Conservation (phyloP, 1,140 invertebrate genomes). For the Tetramorium alpestre region DNA sequence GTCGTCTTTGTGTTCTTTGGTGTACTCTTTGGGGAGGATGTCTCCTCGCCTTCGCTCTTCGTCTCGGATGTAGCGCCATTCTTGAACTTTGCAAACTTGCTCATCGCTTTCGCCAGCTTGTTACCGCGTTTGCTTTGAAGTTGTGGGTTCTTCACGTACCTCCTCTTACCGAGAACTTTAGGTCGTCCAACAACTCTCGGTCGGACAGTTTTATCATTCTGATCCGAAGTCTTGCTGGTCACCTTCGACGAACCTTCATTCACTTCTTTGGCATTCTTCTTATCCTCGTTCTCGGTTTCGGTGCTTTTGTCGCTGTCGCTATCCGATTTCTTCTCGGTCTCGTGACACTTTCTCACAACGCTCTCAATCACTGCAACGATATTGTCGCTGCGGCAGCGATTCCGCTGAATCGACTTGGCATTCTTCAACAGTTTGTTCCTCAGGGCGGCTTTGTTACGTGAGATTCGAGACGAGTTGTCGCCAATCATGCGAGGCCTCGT, state of each 20-base stretch:
- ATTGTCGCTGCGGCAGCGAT: slow-evolving; percentile 79
- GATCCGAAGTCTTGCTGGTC: background rate
- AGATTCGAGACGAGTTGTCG: slow-evolving; percentile 74
- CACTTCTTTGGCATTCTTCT: slow-evolving; percentile 47
- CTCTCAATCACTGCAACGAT: slow-evolving; percentile 78
- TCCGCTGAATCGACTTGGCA: slow-evolving; percentile 82
- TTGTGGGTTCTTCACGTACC: slow-evolving; percentile 71
- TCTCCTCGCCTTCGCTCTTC: slow-evolving; percentile 18
- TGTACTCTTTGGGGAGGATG: slow-evolving; percentile 8
- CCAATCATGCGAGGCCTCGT: slow-evolving; percentile 73
- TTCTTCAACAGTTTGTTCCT: slow-evolving; percentile 83
- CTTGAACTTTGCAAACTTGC: slow-evolving; percentile 14
- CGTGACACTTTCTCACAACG: slow-evolving; percentile 70
- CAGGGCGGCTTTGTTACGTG: slow-evolving; percentile 79
- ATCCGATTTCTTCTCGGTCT: slow-evolving; percentile 51
- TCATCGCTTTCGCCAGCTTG: background rate
- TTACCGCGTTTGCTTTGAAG: slow-evolving; percentile 6
- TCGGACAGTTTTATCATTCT: background rate
- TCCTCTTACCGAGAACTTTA: slow-evolving; percentile 76
- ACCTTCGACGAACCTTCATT: background rate
- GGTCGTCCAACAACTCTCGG: slow-evolving; percentile 68
- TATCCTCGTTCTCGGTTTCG: slow-evolving; percentile 56
- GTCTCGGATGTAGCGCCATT: background rate
- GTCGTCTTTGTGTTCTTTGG: slow-evolving; percentile 21
- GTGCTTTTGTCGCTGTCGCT: slow-evolving; percentile 45